A percentile compares a stretch with the other conserved stretches of the same genome.
phyloP scores from a whole-genome alignment of 2,888 invertebrate genomes.

The Ischnura elegans region DNA sequence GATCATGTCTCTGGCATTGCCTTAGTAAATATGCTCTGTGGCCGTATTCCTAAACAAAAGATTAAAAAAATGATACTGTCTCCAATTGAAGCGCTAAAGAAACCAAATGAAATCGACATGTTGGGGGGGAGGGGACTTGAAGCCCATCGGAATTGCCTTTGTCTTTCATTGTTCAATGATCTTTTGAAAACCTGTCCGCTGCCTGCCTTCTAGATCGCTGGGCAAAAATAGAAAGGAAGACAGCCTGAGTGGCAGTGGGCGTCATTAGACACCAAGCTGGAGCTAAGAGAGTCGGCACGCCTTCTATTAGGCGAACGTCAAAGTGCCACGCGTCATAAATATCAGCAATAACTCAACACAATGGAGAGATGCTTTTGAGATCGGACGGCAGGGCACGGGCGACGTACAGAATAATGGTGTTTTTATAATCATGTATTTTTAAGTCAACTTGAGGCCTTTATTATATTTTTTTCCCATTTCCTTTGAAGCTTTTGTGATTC shows the following conservation, averaged over 20 bases:
- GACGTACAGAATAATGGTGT: background rate
- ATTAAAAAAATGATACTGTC: too few species aligned
- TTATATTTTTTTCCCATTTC: background rate
- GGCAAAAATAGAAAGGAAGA: background rate
- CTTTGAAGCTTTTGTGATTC: background rate
- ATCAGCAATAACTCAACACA: background rate
- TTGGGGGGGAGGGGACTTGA: background rate
- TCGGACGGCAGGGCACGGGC: background rate
- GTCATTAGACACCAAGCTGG: background rate
- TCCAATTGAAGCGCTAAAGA: too few species aligned
- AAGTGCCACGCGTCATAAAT: background rate
- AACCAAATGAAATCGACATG: too few species aligned
- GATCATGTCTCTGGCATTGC: too few species aligned
- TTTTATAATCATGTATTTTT: background rate
- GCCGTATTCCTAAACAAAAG: too few species aligned
- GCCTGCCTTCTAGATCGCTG: background rate
- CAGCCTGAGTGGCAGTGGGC: constrained; percentile 9
- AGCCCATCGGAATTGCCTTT: background rate
- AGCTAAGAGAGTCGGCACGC: background rate
- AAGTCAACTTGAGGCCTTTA: background rate
- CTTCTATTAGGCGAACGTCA: constrained; percentile 23
- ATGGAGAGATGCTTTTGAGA: background rate
- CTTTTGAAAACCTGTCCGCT: background rate
- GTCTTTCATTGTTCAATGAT: background rate
- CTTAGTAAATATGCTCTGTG: too few species aligned